Percentiles rank a stretch among this genome's conserved stretches.
Evolutionary conservation across 2,888 invertebrate species (phyloP).

Genomic region (Teleiodes luculella): DNA sequence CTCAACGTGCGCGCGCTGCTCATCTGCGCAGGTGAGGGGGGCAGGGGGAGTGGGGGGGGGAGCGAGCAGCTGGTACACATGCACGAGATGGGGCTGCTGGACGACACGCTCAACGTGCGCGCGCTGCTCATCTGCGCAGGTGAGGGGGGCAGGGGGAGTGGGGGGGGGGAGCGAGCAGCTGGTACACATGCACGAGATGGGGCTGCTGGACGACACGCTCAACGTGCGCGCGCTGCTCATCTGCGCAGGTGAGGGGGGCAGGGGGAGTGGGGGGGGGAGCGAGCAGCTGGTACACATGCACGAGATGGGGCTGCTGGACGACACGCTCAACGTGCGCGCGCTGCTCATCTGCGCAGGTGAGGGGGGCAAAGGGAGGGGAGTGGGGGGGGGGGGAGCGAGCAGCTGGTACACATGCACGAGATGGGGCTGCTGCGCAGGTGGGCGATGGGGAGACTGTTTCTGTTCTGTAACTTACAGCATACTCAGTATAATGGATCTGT

Average conservation of each 20-base stretch:
- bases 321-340: constrained; percentile 90
- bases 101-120: constrained; percentile 90
- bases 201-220: constrained; percentile 81
- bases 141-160: not conserved
- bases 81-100: constrained; percentile 91
- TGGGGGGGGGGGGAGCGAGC: constrained; percentile 42
- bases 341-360: constrained; percentile 78
- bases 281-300: constrained; percentile 84
- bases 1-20: constrained; percentile 83
- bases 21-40: constrained; percentile 88
- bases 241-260: constrained; percentile 36
- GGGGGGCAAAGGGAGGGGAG: no score
- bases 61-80: constrained; percentile 76
- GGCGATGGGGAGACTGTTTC: no score
- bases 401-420: constrained; percentile 85
- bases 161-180: not conserved
- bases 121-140: constrained; percentile 83
- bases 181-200: not conserved
- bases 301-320: constrained; percentile 93
- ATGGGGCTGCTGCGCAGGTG: not conserved
- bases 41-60: constrained; percentile 91
- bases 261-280: not conserved
- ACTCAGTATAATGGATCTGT: no score
- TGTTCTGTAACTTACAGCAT: no score
- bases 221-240: constrained; percentile 91